Conservation (phyloP, 53 echinoderm and acorn worm genomes). For the Actinopyga echinites region DNA sequence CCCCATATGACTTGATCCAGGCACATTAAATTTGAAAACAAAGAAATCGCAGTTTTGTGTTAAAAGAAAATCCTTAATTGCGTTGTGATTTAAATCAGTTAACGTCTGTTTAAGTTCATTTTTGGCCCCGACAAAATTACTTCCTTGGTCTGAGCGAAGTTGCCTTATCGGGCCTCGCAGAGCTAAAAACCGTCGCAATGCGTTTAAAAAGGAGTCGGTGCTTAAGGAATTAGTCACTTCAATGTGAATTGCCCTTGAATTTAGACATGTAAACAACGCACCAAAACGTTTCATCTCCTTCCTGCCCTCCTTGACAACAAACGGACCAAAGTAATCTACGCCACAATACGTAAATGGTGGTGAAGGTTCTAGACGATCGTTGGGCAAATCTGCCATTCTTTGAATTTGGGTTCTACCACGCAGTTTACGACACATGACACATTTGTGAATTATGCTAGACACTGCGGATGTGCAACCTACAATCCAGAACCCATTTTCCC, state of each 20-base stretch:
- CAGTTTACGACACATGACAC: too few relatives aligned
- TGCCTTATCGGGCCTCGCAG: slow-evolving; percentile 62
- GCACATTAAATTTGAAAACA: slow-evolving; percentile 48
- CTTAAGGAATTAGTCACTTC: not conserved
- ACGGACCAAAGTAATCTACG: too few relatives aligned
- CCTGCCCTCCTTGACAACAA: too few relatives aligned
- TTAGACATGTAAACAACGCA: too few relatives aligned
- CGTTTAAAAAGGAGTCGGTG: not conserved
- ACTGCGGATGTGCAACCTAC: slow-evolving; percentile 50
- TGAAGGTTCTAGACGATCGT: too few relatives aligned
- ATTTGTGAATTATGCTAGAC: not conserved
- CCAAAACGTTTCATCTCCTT: too few relatives aligned
- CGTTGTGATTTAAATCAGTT: slow-evolving; percentile 44
- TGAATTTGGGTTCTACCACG: too few relatives aligned
- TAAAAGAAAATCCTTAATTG: slow-evolving; percentile 35
- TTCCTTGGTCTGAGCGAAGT: slow-evolving; percentile 66
- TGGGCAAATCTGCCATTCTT: too few relatives aligned
- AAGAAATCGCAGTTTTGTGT: slow-evolving; percentile 46
- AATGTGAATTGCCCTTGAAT: too few relatives aligned
- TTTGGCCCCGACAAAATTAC: slow-evolving; percentile 63
- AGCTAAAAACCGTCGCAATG: not conserved
- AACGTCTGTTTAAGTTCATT: slow-evolving; percentile 29
- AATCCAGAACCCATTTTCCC: slow-evolving; percentile 48
- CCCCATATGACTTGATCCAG: slow-evolving; percentile 62
- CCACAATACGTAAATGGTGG: too few relatives aligned